phyloP scores from a whole-genome alignment of 2,797 vertebrate genomes.

The Peromyscus aztecus region DNA sequence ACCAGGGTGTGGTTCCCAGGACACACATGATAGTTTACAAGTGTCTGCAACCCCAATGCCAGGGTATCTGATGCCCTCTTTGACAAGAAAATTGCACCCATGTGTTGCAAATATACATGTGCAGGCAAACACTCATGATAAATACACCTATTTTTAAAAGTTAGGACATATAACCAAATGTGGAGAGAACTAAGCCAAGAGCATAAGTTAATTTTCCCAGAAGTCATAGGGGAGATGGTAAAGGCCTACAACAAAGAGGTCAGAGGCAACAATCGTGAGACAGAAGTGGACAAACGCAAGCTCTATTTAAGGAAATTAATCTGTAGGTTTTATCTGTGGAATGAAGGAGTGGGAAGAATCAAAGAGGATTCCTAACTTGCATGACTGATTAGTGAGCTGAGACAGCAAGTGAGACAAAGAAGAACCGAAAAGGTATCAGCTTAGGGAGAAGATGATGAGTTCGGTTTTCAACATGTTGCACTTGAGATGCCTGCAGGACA shows the following conservation, averaged over 20 bases:
- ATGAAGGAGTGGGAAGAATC: constrained; percentile 33
- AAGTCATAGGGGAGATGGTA: background rate
- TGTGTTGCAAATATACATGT: background rate
- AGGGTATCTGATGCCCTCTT: background rate
- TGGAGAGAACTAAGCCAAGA: background rate
- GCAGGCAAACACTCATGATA: background rate
- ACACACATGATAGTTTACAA: background rate
- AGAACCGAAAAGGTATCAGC: background rate
- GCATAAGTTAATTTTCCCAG: background rate
- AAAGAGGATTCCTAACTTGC: constrained; percentile 31
- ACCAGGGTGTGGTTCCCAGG: background rate
- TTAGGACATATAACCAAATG: background rate
- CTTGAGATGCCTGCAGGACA: constrained; percentile 64
- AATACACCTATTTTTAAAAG: background rate
- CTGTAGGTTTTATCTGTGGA: constrained; percentile 25
- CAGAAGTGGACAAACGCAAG: background rate
- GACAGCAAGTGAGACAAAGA: background rate
- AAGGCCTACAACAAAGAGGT: background rate
- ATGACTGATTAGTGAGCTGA: constrained; percentile 24
- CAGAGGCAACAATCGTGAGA: background rate
- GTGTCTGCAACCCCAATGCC: background rate
- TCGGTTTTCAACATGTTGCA: constrained; percentile 55
- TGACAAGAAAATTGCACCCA: background rate
- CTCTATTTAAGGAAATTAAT: background rate
- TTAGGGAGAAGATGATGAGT: constrained; percentile 50